Evolutionary conservation across 37 sponge, comb jelly and placozoan species (phyloP), one percentile per base, ranked within the genome.

Genomic region (Tethya wilhelma): DNA sequence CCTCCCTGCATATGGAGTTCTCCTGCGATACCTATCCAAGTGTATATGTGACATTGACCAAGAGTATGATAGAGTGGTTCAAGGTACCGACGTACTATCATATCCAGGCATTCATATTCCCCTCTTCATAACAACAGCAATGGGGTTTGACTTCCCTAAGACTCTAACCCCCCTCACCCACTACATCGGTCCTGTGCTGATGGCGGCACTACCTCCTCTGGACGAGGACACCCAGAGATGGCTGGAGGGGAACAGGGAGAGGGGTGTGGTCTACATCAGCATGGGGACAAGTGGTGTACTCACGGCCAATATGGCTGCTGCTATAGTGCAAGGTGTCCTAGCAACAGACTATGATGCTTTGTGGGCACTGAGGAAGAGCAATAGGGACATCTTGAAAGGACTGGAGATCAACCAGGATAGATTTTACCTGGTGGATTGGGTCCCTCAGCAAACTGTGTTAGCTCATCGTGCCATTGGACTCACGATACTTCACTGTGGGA

Each of bases 401-500:
- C 26, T 82, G 8, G 58, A 69, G 19, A 59, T 77, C 33, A 59
- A 88, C 17, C 38, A 28, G 14, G 25, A 75, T 19, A 41, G 78
- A 26, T 36, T 88, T 19, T 71, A 45, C 22, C 59, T 88, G 11
- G 66, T 73, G 1, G 69, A 53, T 28, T 88, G 89, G 89, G 58
- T 88, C 6, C 53, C 89, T 0, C 83, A 82, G 58, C 28, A 30
- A 4, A 12, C 77, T 6, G 43, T 88, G 34, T 38, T 88, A 7
- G 55, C 59, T 1, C 89, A 88, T 41, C 12, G 44, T 63, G 29
- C 78, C 8, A 44, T 88, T 11, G 33, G 49, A 17, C 37, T 82
- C 42, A 74, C 83, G 1, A 74, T 82, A 30, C 55, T 88, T 1
- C 89, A 88, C 44, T 59, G 82, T 46, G 88, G 82, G 0, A 59